Percentiles rank a stretch among this genome's conserved stretches.
phyloP scores from a whole-genome alignment of 2,113 vertebrate genomes.

The Neolamprologus tretocephalus region DNA sequence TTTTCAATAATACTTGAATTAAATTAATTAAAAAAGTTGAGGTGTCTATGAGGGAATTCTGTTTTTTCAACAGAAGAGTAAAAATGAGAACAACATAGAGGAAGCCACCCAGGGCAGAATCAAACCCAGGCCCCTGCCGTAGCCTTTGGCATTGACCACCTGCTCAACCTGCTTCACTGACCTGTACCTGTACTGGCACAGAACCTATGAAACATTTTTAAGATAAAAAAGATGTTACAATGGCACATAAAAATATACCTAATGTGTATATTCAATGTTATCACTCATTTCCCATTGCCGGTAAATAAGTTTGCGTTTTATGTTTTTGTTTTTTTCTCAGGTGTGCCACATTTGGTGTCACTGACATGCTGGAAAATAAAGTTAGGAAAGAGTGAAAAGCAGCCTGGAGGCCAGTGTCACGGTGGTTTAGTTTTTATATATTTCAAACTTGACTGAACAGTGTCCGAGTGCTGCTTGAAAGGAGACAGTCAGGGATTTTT shows the following conservation, averaged over 20 bases:
- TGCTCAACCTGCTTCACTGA: background rate
- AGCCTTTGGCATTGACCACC: background rate
- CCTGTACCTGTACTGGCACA: background rate
- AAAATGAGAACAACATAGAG: background rate
- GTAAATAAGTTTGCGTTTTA: background rate
- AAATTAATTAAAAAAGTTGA: background rate
- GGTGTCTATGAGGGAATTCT: background rate
- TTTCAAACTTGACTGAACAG: background rate
- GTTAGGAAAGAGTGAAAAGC: background rate
- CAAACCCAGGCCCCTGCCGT: background rate
- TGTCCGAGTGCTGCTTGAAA: background rate
- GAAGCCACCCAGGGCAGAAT: background rate
- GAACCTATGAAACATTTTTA: background rate
- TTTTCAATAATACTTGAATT: background rate
- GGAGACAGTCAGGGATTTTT: background rate
- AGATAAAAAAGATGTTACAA: background rate
- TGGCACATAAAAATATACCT: background rate
- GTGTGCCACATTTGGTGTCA: background rate
- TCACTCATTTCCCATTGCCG: background rate
- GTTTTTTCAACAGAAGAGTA: background rate
- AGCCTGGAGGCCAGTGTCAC: background rate
- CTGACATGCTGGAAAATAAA: background rate
- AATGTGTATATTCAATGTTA: background rate
- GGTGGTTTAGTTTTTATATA: background rate
- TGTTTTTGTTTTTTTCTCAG: background rate